Evolutionary conservation across 1,140 invertebrate genomes (phyloP), one percentile per base, ranked within the genome.

Genomic region (Procambarus clarkii): DNA sequence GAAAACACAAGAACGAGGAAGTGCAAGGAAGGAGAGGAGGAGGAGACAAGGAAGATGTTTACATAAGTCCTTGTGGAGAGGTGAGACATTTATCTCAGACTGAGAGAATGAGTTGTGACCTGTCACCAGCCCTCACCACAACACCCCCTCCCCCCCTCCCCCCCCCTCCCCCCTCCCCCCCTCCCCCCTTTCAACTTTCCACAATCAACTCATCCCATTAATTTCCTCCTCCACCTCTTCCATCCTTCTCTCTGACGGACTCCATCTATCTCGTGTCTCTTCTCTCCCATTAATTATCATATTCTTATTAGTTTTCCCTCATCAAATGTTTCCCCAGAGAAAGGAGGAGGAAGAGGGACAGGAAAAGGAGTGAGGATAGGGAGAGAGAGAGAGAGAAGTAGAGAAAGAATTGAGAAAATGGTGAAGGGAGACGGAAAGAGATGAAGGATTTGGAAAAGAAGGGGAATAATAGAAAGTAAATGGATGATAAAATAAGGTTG

Each of bases 211-310:
- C 69, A n/a, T 34, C 34, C 69, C 69, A 74, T 74, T 74, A 74
- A 74, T 74, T 74, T 74, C 69, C 69, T 21, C 69, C 69, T 74
- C 69, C 24, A 8, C 64, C 64, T 69, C n/a, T n/a, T 74, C 24
- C 69, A 74, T 74, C 69, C 69, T 7, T 74, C 69, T 74, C 21
- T 34, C 69, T 74, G 69, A 74, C 69, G 69, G 69, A 34, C n/a
- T 74, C 69, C 69, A 74, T 74, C 69, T 74, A 74, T 74, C 69
- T 74, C 4, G 69, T 74, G 69, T 74, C 69, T 74, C 69, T n/a
- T 74, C 69, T n/a, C 24, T 74, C 69, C 69, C 69, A 74, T 74
- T 74, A 74, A 74, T 74, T 74, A 74, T 74, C 69, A 74, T 74
- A 74, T 74, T 74, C 69, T 74, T 74, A 74, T 74, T 74, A 34